A percentile compares a stretch with the other conserved stretches of the same genome.
Evolutionary conservation across 2,888 invertebrate genomes (phyloP).

Genomic region (Patella pellucida): DNA sequence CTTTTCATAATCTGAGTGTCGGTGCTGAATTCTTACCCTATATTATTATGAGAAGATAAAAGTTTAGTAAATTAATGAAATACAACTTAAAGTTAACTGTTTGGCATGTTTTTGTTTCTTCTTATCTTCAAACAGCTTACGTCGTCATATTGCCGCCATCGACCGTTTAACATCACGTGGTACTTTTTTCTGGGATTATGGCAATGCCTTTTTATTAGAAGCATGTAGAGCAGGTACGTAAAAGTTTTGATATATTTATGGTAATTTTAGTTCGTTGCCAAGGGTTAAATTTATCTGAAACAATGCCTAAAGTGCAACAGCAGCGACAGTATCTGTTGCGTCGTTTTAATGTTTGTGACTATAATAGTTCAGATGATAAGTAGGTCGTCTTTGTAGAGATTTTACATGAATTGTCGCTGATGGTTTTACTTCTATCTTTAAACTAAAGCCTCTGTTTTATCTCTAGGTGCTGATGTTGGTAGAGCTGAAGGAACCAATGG

Average conservation of each 20-base stretch:
- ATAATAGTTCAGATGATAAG: no score
- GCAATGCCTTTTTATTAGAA: slow-evolving; percentile 78
- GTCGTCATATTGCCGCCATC: slow-evolving; percentile 76
- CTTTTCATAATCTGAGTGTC: background rate
- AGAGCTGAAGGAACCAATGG: slow-evolving; percentile 67
- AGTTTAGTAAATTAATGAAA: background rate
- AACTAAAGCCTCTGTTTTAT: background rate
- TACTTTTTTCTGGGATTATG: slow-evolving; percentile 78
- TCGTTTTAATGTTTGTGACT: no score
- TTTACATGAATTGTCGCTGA: no score
- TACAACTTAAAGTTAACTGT: background rate
- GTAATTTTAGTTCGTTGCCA: no score
- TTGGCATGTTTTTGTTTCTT: background rate
- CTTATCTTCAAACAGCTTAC: slow-evolving; percentile 69
- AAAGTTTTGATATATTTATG: no score
- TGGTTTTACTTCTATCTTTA: no score
- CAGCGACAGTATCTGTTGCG: no score
- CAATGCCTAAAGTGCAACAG: no score
- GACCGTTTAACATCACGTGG: slow-evolving; percentile 73
- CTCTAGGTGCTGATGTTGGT: slow-evolving; percentile 73
- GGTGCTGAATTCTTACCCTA: background rate
- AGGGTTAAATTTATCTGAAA: no score
- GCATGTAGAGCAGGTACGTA: slow-evolving; percentile 74
- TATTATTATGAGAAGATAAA: background rate
- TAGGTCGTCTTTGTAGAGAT: no score